Conservation (phyloP, 64 coral and sea anemone species). For the Trachythela sp. region DNA sequence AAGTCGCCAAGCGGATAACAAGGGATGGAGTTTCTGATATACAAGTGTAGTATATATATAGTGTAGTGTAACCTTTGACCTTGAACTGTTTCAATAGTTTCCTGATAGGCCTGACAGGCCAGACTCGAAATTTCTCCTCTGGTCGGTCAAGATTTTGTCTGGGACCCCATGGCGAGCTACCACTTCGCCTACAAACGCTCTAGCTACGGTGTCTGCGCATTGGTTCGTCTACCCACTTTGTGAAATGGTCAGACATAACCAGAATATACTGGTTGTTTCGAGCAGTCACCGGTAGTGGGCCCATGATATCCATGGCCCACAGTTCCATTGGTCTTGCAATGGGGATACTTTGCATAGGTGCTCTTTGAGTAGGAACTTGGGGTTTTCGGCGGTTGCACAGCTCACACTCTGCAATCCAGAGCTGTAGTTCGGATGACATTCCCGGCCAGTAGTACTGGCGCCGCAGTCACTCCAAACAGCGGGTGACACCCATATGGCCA, state of each 20-base stretch:
- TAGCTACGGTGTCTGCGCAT: not conserved
- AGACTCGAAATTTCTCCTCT: not conserved
- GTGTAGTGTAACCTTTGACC: not conserved
- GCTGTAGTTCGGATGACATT: not conserved
- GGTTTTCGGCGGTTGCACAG: not conserved
- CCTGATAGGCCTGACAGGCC: not conserved
- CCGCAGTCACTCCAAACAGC: not conserved
- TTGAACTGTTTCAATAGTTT: not conserved
- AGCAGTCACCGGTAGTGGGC: not conserved
- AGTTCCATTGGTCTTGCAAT: not conserved
- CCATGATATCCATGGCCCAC: not conserved
- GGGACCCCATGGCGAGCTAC: not conserved
- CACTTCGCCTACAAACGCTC: not conserved
- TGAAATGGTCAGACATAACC: not conserved
- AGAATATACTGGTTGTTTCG: not conserved
- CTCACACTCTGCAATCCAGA: not conserved
- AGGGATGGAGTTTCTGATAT: no score
- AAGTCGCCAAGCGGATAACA: no score
- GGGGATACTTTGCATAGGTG: not conserved
- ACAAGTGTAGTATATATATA: no score
- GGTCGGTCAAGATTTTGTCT: not conserved
- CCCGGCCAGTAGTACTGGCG: not conserved
- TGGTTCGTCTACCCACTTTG: not conserved
- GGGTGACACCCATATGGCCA: not conserved
- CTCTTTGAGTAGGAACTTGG: not conserved